Conservation (phyloP, 2,113 vertebrate species). For the Athene cunicularia region DNA sequence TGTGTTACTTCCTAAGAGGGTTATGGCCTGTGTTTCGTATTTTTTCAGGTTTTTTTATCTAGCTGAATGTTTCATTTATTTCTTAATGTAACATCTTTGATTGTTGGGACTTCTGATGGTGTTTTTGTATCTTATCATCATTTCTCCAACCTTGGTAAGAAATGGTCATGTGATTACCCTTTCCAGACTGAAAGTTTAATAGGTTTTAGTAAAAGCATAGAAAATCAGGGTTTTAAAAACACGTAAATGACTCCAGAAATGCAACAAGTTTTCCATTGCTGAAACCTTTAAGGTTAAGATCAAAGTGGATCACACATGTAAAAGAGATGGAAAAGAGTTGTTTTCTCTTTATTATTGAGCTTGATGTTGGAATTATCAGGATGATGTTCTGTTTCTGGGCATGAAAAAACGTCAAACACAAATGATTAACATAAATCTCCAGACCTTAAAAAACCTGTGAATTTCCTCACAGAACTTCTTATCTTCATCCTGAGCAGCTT, state of each 20-base stretch:
- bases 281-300: not conserved
- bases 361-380: not conserved
- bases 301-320: not conserved
- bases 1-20: not conserved
- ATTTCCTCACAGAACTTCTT: not conserved
- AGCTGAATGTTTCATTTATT: not conserved
- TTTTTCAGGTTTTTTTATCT: not conserved
- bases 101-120: not conserved
- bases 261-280: not conserved
- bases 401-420: not conserved
- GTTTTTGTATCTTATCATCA: not conserved
- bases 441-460: not conserved
- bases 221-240: not conserved
- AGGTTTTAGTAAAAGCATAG: not conserved
- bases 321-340: not conserved
- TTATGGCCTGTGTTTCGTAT: not conserved
- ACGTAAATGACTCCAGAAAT: not conserved
- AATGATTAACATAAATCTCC: not conserved
- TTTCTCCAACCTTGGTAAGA: not conserved
- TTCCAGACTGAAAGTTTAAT: not conserved
- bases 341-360: not conserved
- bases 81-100: not conserved
- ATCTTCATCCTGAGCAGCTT: not conserved
- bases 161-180: not conserved
- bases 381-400: not conserved